Evolutionary conservation across 2,888 invertebrate genomes (phyloP).

Genomic region (Elgonia sp.): DNA sequence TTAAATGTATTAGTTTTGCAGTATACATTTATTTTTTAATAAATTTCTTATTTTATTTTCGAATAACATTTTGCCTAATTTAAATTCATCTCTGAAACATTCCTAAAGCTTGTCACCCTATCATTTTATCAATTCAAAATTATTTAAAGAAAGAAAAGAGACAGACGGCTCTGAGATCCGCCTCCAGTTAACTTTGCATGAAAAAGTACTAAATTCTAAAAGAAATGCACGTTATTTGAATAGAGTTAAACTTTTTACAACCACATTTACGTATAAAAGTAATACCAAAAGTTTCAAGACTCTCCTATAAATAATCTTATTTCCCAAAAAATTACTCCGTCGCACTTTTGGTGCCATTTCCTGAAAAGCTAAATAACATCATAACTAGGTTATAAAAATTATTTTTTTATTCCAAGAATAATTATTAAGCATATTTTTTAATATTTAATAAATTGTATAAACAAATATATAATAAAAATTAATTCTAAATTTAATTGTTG

Average conservation of each 20-base stretch:
- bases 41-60: too few relatives aligned
- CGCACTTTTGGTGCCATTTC: neutral
- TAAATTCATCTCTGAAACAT: too few relatives aligned
- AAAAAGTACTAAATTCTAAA: slow-evolving; percentile 61
- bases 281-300: slow-evolving; percentile 44
- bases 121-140: slow-evolving; percentile 50
- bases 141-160: slow-evolving; percentile 28
- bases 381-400: neutral
- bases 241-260: slow-evolving; percentile 58
- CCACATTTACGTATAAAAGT: slow-evolving; percentile 53
- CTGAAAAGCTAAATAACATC: neutral
- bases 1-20: too few relatives aligned
- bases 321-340: slow-evolving; percentile 21
- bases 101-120: slow-evolving; percentile 34
- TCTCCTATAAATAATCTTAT: slow-evolving; percentile 45
- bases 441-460: too few relatives aligned
- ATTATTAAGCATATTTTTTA: too few relatives aligned
- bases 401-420: neutral
- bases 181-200: slow-evolving; percentile 56
- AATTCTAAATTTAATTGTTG: neutral
- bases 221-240: slow-evolving; percentile 57
- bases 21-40: too few relatives aligned
- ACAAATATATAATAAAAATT: too few relatives aligned
- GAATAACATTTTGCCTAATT: too few relatives aligned
- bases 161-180: neutral